These are phyloP conservation scores for Eleginops maclovinus DNA, from an alignment of 2,113 vertebrate species.

Conservation along the genomic window DNA sequence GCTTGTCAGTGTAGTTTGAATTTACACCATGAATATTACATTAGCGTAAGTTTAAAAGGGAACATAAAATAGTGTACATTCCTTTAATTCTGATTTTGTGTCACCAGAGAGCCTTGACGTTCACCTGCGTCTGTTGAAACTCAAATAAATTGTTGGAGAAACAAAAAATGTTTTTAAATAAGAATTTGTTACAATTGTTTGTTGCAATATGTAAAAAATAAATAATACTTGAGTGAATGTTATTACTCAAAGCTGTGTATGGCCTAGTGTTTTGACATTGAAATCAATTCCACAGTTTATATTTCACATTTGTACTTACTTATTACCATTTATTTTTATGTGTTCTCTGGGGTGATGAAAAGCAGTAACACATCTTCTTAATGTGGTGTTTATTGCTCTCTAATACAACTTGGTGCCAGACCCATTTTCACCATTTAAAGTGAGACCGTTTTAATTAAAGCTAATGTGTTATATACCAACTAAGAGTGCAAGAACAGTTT, in stretches of 20 bases:
- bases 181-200: constrained; percentile 12
- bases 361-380: background rate
- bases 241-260: background rate
- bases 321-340: background rate
- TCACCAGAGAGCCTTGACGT: background rate
- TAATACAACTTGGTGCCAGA: background rate
- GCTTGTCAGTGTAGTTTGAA: constrained; percentile 15
- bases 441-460: background rate
- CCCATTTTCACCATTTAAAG: background rate
- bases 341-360: background rate
- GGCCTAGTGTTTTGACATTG: background rate
- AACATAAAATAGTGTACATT: background rate
- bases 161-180: constrained; percentile 2
- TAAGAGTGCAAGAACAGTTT: background rate
- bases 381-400: background rate
- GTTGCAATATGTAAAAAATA: constrained; percentile 32
- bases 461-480: background rate
- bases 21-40: constrained; percentile 8
- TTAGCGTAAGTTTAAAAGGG: background rate
- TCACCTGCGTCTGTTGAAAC: constrained; percentile 13
- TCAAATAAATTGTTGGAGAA: background rate
- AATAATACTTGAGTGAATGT: no score
- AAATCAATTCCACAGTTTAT: no score
- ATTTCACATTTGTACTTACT: background rate
- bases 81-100: background rate